These are phyloP conservation scores for Panthera tigris DNA, from an alignment of 2,113 vertebrate species.

Conservation along the genomic window DNA sequence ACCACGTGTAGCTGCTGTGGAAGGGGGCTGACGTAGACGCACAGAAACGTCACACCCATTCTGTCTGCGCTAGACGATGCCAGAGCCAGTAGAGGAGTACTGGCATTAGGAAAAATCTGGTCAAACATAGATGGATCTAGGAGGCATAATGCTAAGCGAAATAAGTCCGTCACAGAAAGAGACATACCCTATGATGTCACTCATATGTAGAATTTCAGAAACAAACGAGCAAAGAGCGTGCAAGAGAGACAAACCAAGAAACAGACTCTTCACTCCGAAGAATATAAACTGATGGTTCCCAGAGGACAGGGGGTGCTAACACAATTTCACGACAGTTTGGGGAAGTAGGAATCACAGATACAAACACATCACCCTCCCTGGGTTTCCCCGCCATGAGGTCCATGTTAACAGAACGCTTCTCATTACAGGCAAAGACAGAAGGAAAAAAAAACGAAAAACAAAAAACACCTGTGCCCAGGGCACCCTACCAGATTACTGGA, in stretches of 20 bases:
- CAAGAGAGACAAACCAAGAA: neutral
- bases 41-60: rapidly evolving
- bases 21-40: neutral
- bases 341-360: neutral
- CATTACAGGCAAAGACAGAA: neutral
- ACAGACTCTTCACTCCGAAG: neutral
- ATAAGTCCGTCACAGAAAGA: neutral
- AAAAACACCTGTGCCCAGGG: neutral
- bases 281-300: neutral
- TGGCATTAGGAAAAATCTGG: neutral
- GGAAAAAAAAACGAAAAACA: neutral
- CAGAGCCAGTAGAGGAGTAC: neutral
- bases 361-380: neutral
- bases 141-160: neutral
- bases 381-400: neutral
- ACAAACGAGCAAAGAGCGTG: neutral
- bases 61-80: neutral
- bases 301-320: neutral
- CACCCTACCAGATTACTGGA: neutral
- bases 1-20: neutral
- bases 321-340: neutral
- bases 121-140: neutral
- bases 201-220: neutral
- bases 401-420: neutral
- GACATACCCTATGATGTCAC: neutral